Conservation (phyloP, 2,113 vertebrate species). For the Catharus fuscescens region DNA sequence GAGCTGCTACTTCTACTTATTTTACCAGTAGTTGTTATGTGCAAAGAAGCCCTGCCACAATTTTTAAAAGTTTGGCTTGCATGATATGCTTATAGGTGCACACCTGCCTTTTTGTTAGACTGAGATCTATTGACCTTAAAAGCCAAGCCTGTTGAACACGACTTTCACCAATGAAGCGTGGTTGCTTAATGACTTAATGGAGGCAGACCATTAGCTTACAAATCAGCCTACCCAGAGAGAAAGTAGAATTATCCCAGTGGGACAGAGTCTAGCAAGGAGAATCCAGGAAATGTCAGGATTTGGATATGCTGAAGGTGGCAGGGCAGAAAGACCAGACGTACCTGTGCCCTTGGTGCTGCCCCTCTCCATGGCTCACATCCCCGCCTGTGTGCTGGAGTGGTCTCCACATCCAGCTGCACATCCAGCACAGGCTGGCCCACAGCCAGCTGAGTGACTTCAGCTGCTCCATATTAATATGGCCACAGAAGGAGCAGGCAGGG, state of each 20-base stretch:
- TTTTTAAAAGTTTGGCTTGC: background rate
- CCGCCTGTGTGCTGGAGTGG: background rate
- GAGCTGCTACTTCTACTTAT: background rate
- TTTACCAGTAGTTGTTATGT: background rate
- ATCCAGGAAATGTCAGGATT: background rate
- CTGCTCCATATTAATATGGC: conserved; percentile 78
- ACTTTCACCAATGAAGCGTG: conserved; percentile 19
- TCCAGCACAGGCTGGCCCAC: conserved; percentile 69
- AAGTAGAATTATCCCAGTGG: conserved; percentile 11
- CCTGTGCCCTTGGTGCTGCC: conserved; percentile 33
- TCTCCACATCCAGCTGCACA: conserved; percentile 54
- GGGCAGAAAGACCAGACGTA: conserved; percentile 37
- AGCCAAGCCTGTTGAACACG: background rate
- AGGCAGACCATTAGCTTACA: conserved; percentile 42
- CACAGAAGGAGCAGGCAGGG: conserved; percentile 59
- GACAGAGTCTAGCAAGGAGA: background rate
- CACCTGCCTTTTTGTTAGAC: background rate
- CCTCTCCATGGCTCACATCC: conserved; percentile 30
- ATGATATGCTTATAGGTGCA: background rate
- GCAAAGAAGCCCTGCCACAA: background rate
- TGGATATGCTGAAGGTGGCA: background rate
- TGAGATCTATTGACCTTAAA: conserved; percentile 30
- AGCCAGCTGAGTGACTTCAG: conserved; percentile 83
- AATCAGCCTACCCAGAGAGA: conserved; percentile 39
- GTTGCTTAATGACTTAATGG: conserved; percentile 44